phyloP scores from a whole-genome alignment of 64 coral and sea anemone species.

The Actinia equina region DNA sequence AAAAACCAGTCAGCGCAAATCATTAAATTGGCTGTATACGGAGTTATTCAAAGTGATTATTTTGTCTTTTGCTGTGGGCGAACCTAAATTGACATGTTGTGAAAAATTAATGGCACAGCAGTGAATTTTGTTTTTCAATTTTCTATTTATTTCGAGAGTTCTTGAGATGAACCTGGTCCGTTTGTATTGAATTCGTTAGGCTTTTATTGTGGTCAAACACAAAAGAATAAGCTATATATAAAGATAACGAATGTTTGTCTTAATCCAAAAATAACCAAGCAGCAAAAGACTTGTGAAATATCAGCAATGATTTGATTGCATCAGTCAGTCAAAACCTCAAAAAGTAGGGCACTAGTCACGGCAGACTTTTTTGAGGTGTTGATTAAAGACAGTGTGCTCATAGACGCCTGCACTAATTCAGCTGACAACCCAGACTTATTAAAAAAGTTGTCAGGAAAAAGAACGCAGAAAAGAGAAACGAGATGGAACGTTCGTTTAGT shows the following conservation, averaged over 20 bases:
- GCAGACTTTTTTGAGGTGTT: neutral
- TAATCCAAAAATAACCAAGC: neutral
- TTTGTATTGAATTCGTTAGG: neutral
- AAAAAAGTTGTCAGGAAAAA: neutral
- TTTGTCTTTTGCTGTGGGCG: neutral
- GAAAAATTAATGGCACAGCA: neutral
- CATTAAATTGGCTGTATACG: neutral
- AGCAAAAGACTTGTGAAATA: neutral
- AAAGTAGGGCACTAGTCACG: neutral
- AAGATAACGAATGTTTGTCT: neutral
- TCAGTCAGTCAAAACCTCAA: neutral
- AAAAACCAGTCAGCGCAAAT: neutral
- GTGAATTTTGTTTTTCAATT: neutral
- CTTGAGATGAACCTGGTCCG: too few species aligned
- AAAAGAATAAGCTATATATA: neutral
- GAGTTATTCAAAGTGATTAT: neutral
- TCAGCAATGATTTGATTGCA: neutral
- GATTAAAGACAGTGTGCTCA: neutral
- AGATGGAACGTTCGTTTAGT: neutral
- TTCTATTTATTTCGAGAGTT: neutral
- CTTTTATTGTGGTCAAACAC: neutral
- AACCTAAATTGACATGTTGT: neutral
- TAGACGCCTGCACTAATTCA: constrained; percentile 2
- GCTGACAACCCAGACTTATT: neutral
- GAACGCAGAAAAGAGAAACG: neutral